Evolutionary conservation across 2,888 invertebrate genomes (phyloP), one percentile per base, ranked within the genome.

Genomic region (Therioaphis trifolii): DNA sequence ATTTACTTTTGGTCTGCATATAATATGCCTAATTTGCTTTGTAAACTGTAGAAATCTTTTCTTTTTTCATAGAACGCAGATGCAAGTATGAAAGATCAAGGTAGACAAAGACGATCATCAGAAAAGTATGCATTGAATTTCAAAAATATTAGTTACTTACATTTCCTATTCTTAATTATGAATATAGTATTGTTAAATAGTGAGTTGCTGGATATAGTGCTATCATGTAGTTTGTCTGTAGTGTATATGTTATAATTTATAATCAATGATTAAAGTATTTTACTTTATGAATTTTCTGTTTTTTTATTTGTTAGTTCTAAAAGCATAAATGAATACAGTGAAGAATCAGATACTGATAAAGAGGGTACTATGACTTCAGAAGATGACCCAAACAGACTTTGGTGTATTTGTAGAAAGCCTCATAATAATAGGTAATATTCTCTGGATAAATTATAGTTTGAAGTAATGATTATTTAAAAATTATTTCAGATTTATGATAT

Each of bases 401-500:
- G 98, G 97, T 98, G 98, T 89, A 95, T 98, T 88, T 98, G 98
- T 88, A 94, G 94, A 87, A 95, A 96, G 88, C 98, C 98, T 0
- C 97, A 97, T 88, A 96, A 97, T 87, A 96, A 97, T 86, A 87
- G 88, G 87, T 87, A 71, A 77, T 84, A 61, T 2, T 77, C 40
- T 52, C 0, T 61, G 4, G 24, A 49, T 69, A 66, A 40, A 21
- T 24, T 63, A 29, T 4, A 21, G 27, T 4, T 69, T 46, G 35
- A 29, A n/a, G n/a, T n/a, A n/a, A 29, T 75, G 18, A 68, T 4
- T 79, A 49, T 24, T 69, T 21, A 35, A 71, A 71, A 0, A 61
- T 58, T 61, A 12, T 69, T 85, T 58, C 75, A 87, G 97, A 79
- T 98, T 98, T 88, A 98, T 98, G 98, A 98, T 98, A 87, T 96